phyloP scores from a whole-genome alignment of 2,888 invertebrate species.

The Ceraclea dissimilis region DNA sequence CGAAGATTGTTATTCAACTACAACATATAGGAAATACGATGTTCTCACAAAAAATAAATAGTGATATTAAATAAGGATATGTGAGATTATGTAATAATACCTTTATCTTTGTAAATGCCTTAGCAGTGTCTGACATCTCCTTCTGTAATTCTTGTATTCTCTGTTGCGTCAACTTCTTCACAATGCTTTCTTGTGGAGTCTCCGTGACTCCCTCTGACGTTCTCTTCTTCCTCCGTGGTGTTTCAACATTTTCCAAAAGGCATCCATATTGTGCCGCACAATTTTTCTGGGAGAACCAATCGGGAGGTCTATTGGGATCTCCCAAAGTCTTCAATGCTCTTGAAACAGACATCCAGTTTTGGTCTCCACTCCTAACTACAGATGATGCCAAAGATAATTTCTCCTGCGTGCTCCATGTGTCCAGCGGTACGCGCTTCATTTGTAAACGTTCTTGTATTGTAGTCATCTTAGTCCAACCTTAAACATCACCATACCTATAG shows the following conservation, averaged over 20 bases:
- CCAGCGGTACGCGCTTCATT: conserved; percentile 66
- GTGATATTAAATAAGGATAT: too few species aligned
- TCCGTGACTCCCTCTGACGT: conserved; percentile 51
- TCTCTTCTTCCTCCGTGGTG: conserved; percentile 77
- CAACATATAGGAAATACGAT: too few species aligned
- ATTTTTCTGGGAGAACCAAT: conserved; percentile 86
- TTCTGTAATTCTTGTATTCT: conserved; percentile 69
- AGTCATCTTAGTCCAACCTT: conserved; percentile 33
- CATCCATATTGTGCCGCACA: conserved; percentile 86
- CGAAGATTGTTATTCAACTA: too few species aligned
- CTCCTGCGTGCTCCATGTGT: conserved; percentile 80
- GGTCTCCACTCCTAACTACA: conserved; percentile 77
- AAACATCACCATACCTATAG: too few species aligned
- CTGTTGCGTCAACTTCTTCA: conserved; percentile 69
- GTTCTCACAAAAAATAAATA: too few species aligned
- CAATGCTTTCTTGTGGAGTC: conserved; percentile 72
- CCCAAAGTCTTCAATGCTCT: conserved; percentile 69
- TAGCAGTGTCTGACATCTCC: conserved; percentile 61
- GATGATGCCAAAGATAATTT: conserved; percentile 81
- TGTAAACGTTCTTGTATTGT: conserved; percentile 39
- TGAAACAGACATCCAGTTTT: conserved; percentile 88
- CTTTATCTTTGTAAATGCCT: conserved; percentile 66
- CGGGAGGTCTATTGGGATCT: conserved; percentile 66
- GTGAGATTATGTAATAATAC: too few species aligned
- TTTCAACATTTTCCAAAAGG: conserved; percentile 72